Base-by-base conservation (phyloP, 92 coral and sea anemone genomes). In the Paragorgia papillata region DNA sequence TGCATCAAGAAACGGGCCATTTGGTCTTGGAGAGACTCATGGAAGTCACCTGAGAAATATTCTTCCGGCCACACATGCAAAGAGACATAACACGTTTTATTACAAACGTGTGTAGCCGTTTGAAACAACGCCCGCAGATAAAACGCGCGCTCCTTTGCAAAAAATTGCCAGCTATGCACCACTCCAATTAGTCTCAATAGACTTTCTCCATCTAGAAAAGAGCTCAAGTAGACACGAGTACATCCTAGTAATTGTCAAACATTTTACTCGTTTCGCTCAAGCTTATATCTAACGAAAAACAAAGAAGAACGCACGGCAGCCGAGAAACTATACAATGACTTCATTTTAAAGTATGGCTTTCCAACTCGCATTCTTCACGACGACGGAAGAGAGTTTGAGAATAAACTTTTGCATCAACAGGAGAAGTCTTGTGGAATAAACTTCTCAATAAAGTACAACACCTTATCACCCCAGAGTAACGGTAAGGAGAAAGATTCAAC, bases 1-100 rank as follows among this genome's bases (percentile, higher is more conserved):
- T 84, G 12, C 88, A 84, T 30, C 51, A 22, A 43, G 75, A 84
- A 34, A 55, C 64, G 76, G 85, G 88, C 28, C 81, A 84, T 77
- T 73, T 79, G 0, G 85, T 53, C 68, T 20, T 80, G 83, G 15
- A 37, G 12, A 37, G 43, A 37, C 6, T 37, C 6, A 12, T 37
- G 43, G 43, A 37, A 37, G 6, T 37, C 43, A 12, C 43, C 43
- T 12, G 43, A 4, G 43, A 85, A 62, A 35, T 85, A 50, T 83
- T 83, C 48, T 83, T 35, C 57, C 68, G 83, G 83, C 79, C 87
- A 25, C 55, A 68, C 57, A 68, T 83, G 79, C 66, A 69, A 26
- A 44, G 53, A 39, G 82, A 83, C 66, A 83, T 83, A 24, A 67
- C 55, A 48, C 48, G 77, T 19, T 77, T 76, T 13, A 69, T 68